Conservation (phyloP, 1,140 invertebrate species). For the Macrotrachela quadricornifera region DNA sequence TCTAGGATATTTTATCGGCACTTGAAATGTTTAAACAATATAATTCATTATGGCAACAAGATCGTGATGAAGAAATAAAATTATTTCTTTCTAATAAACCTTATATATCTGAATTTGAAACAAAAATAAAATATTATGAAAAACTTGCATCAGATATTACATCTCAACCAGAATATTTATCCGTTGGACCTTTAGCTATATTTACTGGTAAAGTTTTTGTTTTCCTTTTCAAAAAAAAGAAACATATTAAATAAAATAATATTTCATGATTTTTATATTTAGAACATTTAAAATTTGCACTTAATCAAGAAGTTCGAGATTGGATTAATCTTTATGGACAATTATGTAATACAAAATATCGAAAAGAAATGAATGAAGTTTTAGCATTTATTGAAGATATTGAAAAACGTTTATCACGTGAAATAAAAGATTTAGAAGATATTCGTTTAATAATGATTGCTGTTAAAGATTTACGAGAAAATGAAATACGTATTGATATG, state of each 20-base stretch:
- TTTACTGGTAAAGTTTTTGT: slow-evolving; percentile 12
- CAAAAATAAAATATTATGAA: slow-evolving; percentile 50
- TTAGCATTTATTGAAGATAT: slow-evolving; percentile 76
- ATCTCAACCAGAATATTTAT: slow-evolving; percentile 38
- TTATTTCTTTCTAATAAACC: slow-evolving; percentile 50
- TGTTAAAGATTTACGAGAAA: slow-evolving; percentile 68
- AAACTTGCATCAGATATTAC: slow-evolving; percentile 51
- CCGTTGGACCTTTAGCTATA: slow-evolving; percentile 24
- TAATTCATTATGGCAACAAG: slow-evolving; percentile 62
- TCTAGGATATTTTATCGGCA: slow-evolving; percentile 42
- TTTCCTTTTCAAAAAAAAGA: too few species aligned
- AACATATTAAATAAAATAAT: too few species aligned
- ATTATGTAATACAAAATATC: slow-evolving; percentile 72
- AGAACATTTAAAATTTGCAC: slow-evolving; percentile 57
- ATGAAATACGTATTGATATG: slow-evolving; percentile 82
- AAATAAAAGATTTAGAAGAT: slow-evolving; percentile 72
- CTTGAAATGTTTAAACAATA: slow-evolving; percentile 61
- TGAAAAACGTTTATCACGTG: slow-evolving; percentile 58
- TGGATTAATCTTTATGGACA: slow-evolving; percentile 63
- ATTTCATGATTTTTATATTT: too few species aligned
- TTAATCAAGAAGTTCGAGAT: slow-evolving; percentile 59
- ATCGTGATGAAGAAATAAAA: slow-evolving; percentile 46
- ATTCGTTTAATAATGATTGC: slow-evolving; percentile 76
- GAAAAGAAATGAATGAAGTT: slow-evolving; percentile 76
- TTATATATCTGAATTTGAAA: slow-evolving; percentile 55